These are phyloP conservation scores for Hirtodrosophila histrioides DNA, from an alignment of 2,888 invertebrate genomes.

Conservation along the genomic window DNA sequence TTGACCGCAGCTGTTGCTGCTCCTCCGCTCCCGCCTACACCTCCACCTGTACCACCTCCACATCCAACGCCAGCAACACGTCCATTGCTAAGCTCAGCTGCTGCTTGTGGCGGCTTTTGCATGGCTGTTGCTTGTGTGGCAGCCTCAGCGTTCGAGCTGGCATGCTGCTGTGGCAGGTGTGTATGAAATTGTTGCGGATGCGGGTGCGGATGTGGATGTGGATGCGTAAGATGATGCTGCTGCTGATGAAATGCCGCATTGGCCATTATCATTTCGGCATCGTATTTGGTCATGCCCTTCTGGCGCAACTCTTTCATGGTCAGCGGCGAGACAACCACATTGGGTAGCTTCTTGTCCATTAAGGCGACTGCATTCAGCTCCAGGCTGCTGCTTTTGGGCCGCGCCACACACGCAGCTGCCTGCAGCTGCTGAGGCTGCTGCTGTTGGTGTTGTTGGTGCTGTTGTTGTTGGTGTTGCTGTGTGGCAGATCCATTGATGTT, in stretches of 20 bases:
- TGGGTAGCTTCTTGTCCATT: constrained; percentile 69
- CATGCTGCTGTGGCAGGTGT: constrained; percentile 54
- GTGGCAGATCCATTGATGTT: constrained; percentile 48
- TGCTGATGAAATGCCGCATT: constrained; percentile 81
- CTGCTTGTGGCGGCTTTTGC: constrained; percentile 49
- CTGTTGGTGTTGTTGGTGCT: constrained; percentile 73
- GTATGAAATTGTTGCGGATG: constrained; percentile 51
- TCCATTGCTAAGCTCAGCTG: constrained; percentile 49
- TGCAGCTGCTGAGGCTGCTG: constrained; percentile 46
- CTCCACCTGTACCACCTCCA: too few species aligned
- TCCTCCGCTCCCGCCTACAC: too few species aligned
- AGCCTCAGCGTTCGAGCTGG: constrained; percentile 50
- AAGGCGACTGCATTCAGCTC: constrained; percentile 82
- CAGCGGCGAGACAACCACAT: constrained; percentile 84
- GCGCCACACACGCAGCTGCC: constrained; percentile 61
- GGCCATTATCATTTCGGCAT: constrained; percentile 93
- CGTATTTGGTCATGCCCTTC: constrained; percentile 94
- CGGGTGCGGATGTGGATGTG: constrained; percentile 39
- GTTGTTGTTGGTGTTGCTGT: constrained; percentile 78
- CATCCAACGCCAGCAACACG: background rate
- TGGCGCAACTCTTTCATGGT: constrained; percentile 93
- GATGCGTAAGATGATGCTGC: constrained; percentile 53
- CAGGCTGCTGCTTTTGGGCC: constrained; percentile 52
- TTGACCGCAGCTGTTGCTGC: constrained; percentile 1
- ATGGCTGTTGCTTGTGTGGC: constrained; percentile 62